phyloP scores from a whole-genome alignment of 2,113 vertebrate species.

The Falco punctatus region DNA sequence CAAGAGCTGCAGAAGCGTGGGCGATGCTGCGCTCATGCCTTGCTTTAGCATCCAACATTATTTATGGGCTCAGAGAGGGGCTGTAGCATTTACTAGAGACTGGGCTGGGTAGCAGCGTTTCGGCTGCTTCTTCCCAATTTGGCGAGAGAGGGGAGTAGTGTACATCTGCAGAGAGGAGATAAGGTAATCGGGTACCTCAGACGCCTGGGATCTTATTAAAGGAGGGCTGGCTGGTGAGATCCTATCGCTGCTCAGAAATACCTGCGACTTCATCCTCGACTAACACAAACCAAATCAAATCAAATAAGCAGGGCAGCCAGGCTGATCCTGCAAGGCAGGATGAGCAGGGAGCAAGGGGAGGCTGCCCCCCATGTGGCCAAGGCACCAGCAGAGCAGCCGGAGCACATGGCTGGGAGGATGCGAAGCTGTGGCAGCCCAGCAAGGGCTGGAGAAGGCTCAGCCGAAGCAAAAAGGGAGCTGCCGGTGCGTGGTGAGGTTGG shows the following conservation, averaged over 20 bases:
- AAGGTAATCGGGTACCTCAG: neutral
- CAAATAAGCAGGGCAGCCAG: neutral
- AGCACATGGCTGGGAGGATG: neutral
- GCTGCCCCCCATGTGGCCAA: accelerated
- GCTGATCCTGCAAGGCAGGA: neutral
- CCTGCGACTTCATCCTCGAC: neutral
- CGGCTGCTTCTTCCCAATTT: neutral
- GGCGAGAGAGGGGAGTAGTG: neutral
- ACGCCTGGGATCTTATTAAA: neutral
- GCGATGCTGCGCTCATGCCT: neutral
- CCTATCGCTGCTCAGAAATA: neutral
- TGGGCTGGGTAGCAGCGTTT: neutral
- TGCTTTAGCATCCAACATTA: neutral
- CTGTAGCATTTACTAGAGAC: neutral
- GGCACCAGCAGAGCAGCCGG: neutral
- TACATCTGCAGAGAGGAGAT: slow-evolving; percentile 47
- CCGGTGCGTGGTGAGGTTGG: accelerated
- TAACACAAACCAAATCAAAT: neutral
- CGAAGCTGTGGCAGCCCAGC: accelerated
- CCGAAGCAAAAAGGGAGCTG: neutral
- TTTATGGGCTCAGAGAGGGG: neutral
- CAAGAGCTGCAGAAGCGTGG: neutral
- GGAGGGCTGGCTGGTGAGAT: neutral
- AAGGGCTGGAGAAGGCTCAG: neutral
- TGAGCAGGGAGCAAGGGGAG: neutral